Evolutionary conservation across 2,888 invertebrate genomes (phyloP), one percentile per base, ranked within the genome.

Genomic region (Apamea monoglypha): DNA sequence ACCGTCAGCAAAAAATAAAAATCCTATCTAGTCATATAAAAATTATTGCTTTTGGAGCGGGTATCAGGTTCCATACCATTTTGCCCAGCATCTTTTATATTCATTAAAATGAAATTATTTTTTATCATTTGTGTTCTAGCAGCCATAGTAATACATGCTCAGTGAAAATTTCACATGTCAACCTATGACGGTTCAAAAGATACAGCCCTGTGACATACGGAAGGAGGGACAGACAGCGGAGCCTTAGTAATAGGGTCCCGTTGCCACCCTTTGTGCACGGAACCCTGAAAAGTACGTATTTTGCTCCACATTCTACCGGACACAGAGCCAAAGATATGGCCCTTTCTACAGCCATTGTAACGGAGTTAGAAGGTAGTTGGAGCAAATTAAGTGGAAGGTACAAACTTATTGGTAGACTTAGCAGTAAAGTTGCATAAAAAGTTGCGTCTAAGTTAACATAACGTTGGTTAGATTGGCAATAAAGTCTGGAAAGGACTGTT

Each of bases 321-420:
- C 80, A 68, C 47, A 29, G 56, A 59, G 32, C 32, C 2, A 76
- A 80, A 86, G 83, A 74, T 80, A 85, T 44, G 50, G 67, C 74
- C 87, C 87, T 85, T 87, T 85, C 87, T 87, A 85, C 47, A 70
- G 10, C 29, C 64, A 78, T 80, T 84, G 84, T 83, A 87, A 78
- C 71, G 74, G 74, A 67, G 59, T 29, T 73, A 18, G 66, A 25
- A 53, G 36, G 53, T 25, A 64, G 63, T 83, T 64, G 10, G 40
- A 63, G 63, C 16, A 44, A 73, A 82, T 77, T 82, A 77, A 74
- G 63, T 73, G 32, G 61, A 29, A 7, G 59, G 36, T 12, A 32
- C 36, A 14, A 73, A 78, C 36, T 72, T 78, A 86, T 59, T 56
- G 66, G 12, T 2, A 21, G n/a, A 66, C 14, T 63, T 40, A 67